A percentile compares a stretch with the other conserved stretches of the same genome.
phyloP scores from a whole-genome alignment of 2,888 invertebrate species.

The Scaptomyza cyrtandrae region DNA sequence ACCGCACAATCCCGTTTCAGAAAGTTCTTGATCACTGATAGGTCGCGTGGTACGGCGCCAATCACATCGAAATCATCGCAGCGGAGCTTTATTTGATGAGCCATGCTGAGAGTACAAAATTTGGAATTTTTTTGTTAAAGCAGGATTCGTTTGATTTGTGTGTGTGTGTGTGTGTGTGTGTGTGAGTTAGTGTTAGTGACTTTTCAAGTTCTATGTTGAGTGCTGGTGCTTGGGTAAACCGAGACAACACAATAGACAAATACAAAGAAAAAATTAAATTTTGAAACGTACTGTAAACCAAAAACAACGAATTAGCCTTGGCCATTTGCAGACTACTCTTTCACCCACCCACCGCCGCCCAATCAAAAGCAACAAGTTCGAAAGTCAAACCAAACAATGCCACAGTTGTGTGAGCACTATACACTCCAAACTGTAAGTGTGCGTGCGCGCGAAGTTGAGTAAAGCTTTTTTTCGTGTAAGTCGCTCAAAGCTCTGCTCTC shows the following conservation, averaged over 20 bases:
- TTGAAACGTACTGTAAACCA: conserved; percentile 5
- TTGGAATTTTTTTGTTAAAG: conserved; percentile 42
- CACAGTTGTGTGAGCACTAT: conserved; percentile 34
- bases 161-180: conserved; percentile 1
- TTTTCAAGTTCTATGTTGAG: conserved; percentile 23
- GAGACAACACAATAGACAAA: neutral
- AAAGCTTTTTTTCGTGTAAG: conserved; percentile 28
- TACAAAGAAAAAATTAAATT: neutral
- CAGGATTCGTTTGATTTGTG: conserved; percentile 5
- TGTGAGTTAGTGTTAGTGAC: conserved; percentile 1
- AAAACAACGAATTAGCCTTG: conserved; percentile 49
- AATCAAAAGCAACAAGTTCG: conserved; percentile 63
- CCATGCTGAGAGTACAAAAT: conserved; percentile 47
- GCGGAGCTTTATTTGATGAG: conserved; percentile 60
- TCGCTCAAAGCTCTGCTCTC: conserved; percentile 59
- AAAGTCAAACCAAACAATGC: conserved; percentile 33
- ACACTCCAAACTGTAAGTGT: conserved; percentile 33
- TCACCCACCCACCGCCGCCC: conserved; percentile 5
- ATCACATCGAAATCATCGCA: conserved; percentile 68
- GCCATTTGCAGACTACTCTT: conserved; percentile 11
- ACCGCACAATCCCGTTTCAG: conserved; percentile 66
- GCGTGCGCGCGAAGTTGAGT: conserved; percentile 30
- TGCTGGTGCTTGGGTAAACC: conserved; percentile 34
- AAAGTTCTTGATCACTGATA: conserved; percentile 69
- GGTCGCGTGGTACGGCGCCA: conserved; percentile 69